Base-by-base conservation (phyloP, 2,888 invertebrate species). In the Tiliacea aurago region DNA sequence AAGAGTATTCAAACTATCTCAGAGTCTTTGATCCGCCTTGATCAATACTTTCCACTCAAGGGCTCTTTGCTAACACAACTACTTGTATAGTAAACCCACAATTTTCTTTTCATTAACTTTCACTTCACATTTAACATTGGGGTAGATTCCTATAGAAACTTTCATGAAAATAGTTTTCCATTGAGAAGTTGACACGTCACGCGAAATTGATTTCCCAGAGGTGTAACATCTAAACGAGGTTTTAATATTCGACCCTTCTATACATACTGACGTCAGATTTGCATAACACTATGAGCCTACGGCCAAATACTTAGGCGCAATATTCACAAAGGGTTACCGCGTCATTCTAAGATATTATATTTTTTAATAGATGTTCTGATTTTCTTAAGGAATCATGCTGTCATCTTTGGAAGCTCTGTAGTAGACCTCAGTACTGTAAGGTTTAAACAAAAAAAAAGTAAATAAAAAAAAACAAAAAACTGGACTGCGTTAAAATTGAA, bases 141-240 rank as follows among this genome's bases (percentile, higher is more conserved):
- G 3, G 11, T 37, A 20, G 11, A 51, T n/a, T 41, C 15, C 18
- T 37, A 28, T 18, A 41, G 2, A 59, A 53, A 47, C 51, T 59
- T 75, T 77, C 13, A 47, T 67, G 13, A 41, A 45, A 37, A 51
- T 45, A 28, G n/a, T 67, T 68, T 75, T 59, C 37, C 37, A n/a
- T 53, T 68, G 59, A 59, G 59, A 67, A 41, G 28, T 68, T 41
- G 4, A 4, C 11, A 59, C 41, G 45, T 53, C 45, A 75, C 23
- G 78, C 20, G 28, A 41, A 47, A 69, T 78, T 53, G 69, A 78
- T 78, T 78, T 69, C 78, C 78, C 75, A 9, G n/a, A 59, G 69
- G 75, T 45, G 41, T 59, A 20, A 75, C 51, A 41, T 41, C 47
- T 13, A 75, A 53, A 53, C 51, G 59, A 69, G 70, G 18, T 69